A percentile compares a stretch with the other conserved stretches of the same genome.
Conservation (phyloP, 2,888 invertebrate genomes). For the Phortica magna region DNA sequence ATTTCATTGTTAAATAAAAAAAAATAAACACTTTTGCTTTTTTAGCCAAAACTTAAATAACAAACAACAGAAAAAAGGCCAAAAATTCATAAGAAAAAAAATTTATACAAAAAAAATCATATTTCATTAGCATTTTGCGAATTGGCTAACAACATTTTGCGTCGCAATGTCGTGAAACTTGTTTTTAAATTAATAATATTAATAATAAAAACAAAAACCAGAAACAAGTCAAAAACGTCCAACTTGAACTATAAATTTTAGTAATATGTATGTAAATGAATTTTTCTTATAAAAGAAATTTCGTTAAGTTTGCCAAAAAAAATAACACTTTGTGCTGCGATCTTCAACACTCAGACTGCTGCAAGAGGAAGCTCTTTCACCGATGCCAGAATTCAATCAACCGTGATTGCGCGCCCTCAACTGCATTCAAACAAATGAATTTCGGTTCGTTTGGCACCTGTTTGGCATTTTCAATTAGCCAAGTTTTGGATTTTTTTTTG, state of each 20-base stretch:
- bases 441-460: slow-evolving; percentile 35
- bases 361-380: no score
- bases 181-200: background rate
- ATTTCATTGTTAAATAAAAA: background rate
- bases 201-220: no score
- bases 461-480: slow-evolving; percentile 56
- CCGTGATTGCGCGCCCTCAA: background rate
- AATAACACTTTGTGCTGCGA: no score
- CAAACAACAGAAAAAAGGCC: no score
- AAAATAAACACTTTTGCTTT: slow-evolving; percentile 1
- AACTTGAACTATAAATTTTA: background rate
- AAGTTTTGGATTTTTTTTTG: slow-evolving; percentile 15
- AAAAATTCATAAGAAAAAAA: background rate
- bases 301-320: no score
- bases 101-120: background rate
- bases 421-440: slow-evolving; percentile 16
- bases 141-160: slow-evolving; percentile 3
- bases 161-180: slow-evolving; percentile 18
- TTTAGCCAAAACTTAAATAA: background rate
- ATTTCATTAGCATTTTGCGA: slow-evolving; percentile 14
- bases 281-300: background rate
- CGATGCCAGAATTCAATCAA: no score
- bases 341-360: no score
- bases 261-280: background rate
- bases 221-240: background rate